A percentile compares a stretch with the other conserved stretches of the same genome.
These are phyloP conservation scores for Eretmochelys imbricata DNA, from an alignment of 2,113 vertebrate species.

Conservation along the genomic window DNA sequence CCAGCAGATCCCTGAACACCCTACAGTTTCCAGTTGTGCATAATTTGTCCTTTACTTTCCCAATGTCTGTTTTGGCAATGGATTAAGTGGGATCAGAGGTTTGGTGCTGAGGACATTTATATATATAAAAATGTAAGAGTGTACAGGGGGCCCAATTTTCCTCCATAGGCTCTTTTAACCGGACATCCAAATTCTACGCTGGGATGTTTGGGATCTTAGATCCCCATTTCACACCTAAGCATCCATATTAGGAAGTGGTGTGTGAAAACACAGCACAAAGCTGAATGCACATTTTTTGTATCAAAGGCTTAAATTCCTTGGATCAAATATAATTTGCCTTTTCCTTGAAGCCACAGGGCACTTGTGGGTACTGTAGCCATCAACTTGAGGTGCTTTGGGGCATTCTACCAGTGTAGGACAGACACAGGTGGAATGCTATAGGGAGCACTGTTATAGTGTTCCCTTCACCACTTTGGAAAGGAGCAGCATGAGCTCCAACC, in stretches of 20 bases:
- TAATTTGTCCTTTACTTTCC: constrained; percentile 24
- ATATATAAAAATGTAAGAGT: neutral
- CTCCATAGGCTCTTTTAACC: neutral
- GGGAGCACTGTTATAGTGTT: neutral
- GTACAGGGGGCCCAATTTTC: neutral
- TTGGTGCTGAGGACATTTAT: neutral
- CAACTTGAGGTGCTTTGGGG: neutral
- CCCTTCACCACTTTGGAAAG: neutral
- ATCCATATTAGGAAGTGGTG: neutral
- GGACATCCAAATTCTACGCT: neutral
- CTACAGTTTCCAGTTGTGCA: constrained; percentile 43
- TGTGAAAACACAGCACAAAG: neutral
- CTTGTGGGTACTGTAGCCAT: neutral
- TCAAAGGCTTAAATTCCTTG: neutral
- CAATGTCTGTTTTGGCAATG: constrained; percentile 25
- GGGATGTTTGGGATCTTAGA: neutral
- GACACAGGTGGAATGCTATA: neutral
- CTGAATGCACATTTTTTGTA: neutral
- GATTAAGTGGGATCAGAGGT: constrained; percentile 52
- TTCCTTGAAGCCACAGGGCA: neutral
- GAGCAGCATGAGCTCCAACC: neutral
- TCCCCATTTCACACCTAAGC: neutral
- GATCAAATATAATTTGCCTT: neutral
- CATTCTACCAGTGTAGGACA: neutral
- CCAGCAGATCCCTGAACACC: constrained; percentile 36